phyloP scores from a whole-genome alignment of 2,797 vertebrate species.

The Hozukius guyotensis region DNA sequence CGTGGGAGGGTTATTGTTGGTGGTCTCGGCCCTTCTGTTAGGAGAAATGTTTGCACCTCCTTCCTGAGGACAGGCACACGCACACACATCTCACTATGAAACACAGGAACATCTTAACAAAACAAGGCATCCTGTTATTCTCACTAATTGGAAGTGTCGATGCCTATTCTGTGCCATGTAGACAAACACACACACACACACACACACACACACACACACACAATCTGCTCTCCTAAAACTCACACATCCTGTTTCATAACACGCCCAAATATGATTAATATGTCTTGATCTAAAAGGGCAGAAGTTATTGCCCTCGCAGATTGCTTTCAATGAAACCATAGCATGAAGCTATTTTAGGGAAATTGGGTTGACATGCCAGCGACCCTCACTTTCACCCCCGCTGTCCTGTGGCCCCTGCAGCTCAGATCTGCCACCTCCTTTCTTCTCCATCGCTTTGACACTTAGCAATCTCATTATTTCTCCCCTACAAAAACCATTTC shows the following conservation, averaged over 20 bases:
- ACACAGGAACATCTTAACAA: slow-evolving; percentile 76
- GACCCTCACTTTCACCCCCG: slow-evolving; percentile 26
- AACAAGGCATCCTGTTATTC: slow-evolving; percentile 80
- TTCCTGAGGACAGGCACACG: slow-evolving; percentile 61
- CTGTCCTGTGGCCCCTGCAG: slow-evolving; percentile 50
- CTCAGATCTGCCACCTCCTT: slow-evolving; percentile 43
- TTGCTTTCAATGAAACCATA: slow-evolving; percentile 58
- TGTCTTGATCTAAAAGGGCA: slow-evolving; percentile 58
- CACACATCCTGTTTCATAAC: slow-evolving; percentile 57
- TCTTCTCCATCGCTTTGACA: slow-evolving; percentile 47
- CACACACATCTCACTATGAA: slow-evolving; percentile 42
- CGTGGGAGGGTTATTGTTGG: slow-evolving; percentile 23
- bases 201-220: neutral
- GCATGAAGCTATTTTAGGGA: slow-evolving; percentile 56
- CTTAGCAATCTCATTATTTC: slow-evolving; percentile 65
- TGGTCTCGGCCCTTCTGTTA: slow-evolving; percentile 36
- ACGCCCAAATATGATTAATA: slow-evolving; percentile 58
- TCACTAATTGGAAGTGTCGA: slow-evolving; percentile 48
- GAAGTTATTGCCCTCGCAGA: slow-evolving; percentile 56
- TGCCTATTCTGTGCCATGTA: slow-evolving; percentile 43
- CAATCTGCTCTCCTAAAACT: slow-evolving; percentile 31
- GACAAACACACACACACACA: neutral
- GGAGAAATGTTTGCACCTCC: slow-evolving; percentile 63
- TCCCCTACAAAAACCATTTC: slow-evolving; percentile 56
- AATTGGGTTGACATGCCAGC: slow-evolving; percentile 59